A percentile compares a stretch with the other conserved stretches of the same genome.
phyloP scores from a whole-genome alignment of 1,140 invertebrate species.

The Araneus ventricosus region DNA sequence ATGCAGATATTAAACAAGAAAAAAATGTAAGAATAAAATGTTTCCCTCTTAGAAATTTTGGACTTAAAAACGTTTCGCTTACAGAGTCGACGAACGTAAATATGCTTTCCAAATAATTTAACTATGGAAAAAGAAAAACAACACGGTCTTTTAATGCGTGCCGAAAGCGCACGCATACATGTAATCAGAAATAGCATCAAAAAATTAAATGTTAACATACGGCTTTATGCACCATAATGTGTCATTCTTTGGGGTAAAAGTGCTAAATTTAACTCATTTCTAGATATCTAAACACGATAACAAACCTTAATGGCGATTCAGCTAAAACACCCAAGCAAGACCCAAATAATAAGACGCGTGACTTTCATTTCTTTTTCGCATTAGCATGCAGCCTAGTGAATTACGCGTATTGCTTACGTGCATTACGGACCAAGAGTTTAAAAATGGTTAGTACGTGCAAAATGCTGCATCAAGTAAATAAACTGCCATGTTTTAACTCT shows the following conservation, averaged over 20 bases:
- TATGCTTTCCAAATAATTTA: too few relatives aligned
- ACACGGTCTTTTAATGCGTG: too few relatives aligned
- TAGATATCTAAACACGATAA: conserved; percentile 4
- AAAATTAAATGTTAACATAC: neutral
- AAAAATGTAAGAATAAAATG: too few relatives aligned
- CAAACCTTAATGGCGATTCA: neutral
- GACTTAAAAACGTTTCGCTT: too few relatives aligned
- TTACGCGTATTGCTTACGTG: neutral
- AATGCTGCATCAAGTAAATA: neutral
- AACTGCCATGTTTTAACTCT: too few relatives aligned
- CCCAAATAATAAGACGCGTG: neutral
- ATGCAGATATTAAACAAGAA: too few relatives aligned
- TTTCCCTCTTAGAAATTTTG: too few relatives aligned
- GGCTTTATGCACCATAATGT: neutral
- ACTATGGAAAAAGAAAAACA: too few relatives aligned
- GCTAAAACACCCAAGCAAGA: neutral
- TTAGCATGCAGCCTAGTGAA: neutral
- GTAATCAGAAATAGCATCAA: neutral
- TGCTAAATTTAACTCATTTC: conserved; percentile 13
- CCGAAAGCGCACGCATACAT: neutral
- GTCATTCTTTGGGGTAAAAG: neutral
- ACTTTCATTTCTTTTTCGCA: neutral
- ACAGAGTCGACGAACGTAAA: too few relatives aligned
- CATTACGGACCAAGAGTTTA: neutral
- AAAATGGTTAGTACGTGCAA: neutral